Evolutionary conservation across 2,797 vertebrate species (phyloP).

Genomic region (Simalia tracyae): DNA sequence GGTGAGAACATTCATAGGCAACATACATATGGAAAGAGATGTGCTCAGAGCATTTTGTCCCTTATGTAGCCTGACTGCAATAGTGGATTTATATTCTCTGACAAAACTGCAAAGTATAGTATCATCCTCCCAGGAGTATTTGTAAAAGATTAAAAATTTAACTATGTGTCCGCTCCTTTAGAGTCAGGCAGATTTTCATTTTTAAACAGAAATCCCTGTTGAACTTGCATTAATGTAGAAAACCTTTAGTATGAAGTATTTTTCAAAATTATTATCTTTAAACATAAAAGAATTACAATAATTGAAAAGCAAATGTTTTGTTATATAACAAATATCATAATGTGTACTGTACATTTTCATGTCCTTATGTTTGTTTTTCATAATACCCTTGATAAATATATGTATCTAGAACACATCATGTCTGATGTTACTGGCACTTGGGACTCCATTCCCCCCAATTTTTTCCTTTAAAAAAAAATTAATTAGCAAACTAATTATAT

Average conservation of each 20-base stretch:
- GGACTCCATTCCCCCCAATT: too few species aligned
- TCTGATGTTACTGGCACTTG: too few species aligned
- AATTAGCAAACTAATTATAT: too few species aligned
- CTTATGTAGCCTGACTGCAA: background rate
- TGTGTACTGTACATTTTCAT: too few species aligned
- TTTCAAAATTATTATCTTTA: background rate
- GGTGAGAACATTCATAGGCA: background rate
- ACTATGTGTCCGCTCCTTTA: background rate
- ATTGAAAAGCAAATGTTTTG: too few species aligned
- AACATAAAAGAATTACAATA: constrained; percentile 11
- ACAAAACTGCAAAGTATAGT: background rate
- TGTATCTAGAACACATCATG: too few species aligned
- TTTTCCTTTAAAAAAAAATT: too few species aligned
- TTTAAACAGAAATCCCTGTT: background rate
- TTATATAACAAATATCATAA: too few species aligned
- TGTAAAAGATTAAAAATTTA: background rate
- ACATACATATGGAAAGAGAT: background rate
- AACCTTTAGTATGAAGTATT: constrained; percentile 25
- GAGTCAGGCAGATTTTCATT: background rate
- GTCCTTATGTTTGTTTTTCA: too few species aligned
- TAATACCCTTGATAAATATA: too few species aligned
- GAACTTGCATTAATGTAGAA: constrained; percentile 16
- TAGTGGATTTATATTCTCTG: background rate
- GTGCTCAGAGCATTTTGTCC: background rate
- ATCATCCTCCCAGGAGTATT: background rate